Base-by-base conservation (phyloP, 2,797 vertebrate species). In the Sebastes jordani region DNA sequence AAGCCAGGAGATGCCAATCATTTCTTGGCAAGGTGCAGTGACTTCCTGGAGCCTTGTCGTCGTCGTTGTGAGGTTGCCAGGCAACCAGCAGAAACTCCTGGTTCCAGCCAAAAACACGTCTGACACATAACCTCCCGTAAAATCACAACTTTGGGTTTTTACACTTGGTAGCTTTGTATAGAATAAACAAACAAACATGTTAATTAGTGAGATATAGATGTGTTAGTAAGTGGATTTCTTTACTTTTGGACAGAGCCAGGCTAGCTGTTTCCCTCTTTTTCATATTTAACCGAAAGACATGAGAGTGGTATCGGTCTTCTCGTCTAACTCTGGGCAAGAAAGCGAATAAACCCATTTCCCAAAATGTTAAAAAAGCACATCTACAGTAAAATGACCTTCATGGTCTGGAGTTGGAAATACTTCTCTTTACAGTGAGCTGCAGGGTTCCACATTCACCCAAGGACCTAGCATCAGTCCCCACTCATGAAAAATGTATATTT, bases 401-500 rank as follows among this genome's bases (percentile, higher is more conserved):
- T n/a, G 58, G 58, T 72, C 32, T 29, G 10, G 22, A 38, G 30
- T 11, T 29, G 7, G 5, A 62, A 71, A 62, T 22, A 49, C 1
- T 14, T 7, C 20, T 67, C 22, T 59, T 23, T 20, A 54, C 36
- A 38, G 29, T 55, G 5, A 46, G 58, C 29, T 69, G 61, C 25
- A 64, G n/a, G 68, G 59, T 62, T 71, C 25, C 30, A 62, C 7
- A 6, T 56, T 58, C 38, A 85, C 22, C 36, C 64, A 7, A 70
- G 74, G 83, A 78, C 46, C 55, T 5, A 3, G 6, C 10, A 60
- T 58, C 11, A 78, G 71, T 81, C 81, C 80, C 69, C 7, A 20
- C 66, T 88, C 79, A 78, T 86, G 56, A 80, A 86, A 85, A 77
- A 81, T 85, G 60, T 78, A 22, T 30, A 6, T 32, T 6, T n/a